phyloP scores from a whole-genome alignment of 2,888 invertebrate genomes.

The Caenorhabditis sp. region DNA sequence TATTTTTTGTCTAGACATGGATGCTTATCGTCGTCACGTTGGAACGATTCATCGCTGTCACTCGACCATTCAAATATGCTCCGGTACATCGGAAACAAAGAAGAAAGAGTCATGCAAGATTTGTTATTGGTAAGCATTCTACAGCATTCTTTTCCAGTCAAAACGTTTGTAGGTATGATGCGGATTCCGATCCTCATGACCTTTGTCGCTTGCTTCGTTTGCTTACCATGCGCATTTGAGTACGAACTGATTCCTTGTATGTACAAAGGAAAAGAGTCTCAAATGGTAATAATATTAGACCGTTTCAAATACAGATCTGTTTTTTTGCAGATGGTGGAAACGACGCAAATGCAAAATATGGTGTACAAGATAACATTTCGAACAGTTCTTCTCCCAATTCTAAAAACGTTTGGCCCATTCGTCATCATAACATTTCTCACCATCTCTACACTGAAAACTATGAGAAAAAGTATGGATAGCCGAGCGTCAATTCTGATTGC shows the following conservation, averaged over 20 bases:
- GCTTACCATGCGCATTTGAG: constrained; percentile 74
- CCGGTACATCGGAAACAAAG: constrained; percentile 57
- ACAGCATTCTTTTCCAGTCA: constrained; percentile 22
- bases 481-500: constrained; percentile 75
- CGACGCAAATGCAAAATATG: constrained; percentile 56
- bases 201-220: constrained; percentile 69
- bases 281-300: too few relatives aligned
- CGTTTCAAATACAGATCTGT: too few relatives aligned
- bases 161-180: constrained; percentile 67
- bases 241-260: constrained; percentile 66
- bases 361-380: constrained; percentile 70
- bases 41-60: constrained; percentile 75
- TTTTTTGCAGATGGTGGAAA: constrained; percentile 67
- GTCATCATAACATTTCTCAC: constrained; percentile 73
- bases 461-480: constrained; percentile 75
- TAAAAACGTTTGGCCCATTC: constrained; percentile 76
- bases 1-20: constrained; percentile 74
- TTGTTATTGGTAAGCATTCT: constrained; percentile 62
- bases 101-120: constrained; percentile 63
- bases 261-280: constrained; percentile 42
- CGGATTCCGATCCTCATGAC: constrained; percentile 73
- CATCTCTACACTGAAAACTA: constrained; percentile 65
- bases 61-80: constrained; percentile 71
- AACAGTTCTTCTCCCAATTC: constrained; percentile 69
- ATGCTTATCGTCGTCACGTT: constrained; percentile 76